Evolutionary conservation across 2,797 vertebrate genomes (phyloP), one percentile per base, ranked within the genome.

Genomic region (Danio kyathit): DNA sequence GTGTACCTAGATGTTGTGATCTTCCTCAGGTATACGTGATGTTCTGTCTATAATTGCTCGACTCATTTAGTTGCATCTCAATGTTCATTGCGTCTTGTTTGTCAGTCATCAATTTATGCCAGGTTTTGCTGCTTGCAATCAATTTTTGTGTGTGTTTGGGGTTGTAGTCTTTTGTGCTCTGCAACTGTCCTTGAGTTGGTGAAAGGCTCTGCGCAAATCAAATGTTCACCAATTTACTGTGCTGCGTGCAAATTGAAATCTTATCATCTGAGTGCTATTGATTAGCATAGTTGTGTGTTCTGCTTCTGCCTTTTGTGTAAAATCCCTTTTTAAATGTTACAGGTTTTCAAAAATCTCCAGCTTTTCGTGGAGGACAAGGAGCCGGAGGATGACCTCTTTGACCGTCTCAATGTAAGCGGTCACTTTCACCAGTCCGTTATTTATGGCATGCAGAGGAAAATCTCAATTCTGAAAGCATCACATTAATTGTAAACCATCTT

Each of bases 281-380:
- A 64, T 72, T 17, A 16, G 29, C 46, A 72, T 19, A 19, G 17
- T 63, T 5, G 4, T 41, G 43, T 40, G 43, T n/a, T 29, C 12
- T 49, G 11, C 1, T 38, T 56, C 7, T 57, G 16, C n/a, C 9
- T 66, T 29, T 64, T 80, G 19, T 56, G 5, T 71, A 48, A 56
- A 65, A 46, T 29, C 19, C 13, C 6, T 74, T 11, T 11, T 72
- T 64, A 43, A 44, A 73, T 66, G 21, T 66, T 80, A 12, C 84
- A 99, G 97, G 97, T 98, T 77, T 99, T 98, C 86, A 99, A 99
- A 92, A 99, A 99, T 84, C 95, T 99, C 82, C 97, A 99, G 91
- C 92, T 99, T 83, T 99, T 99, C 87, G 97, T 98, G 97, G 97
- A 99, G 89, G 98, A 97, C 91, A 99, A 99, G 88, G 97, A 98